Conservation (phyloP, 2,113 vertebrate genomes). For the Tapirus terrestris region DNA sequence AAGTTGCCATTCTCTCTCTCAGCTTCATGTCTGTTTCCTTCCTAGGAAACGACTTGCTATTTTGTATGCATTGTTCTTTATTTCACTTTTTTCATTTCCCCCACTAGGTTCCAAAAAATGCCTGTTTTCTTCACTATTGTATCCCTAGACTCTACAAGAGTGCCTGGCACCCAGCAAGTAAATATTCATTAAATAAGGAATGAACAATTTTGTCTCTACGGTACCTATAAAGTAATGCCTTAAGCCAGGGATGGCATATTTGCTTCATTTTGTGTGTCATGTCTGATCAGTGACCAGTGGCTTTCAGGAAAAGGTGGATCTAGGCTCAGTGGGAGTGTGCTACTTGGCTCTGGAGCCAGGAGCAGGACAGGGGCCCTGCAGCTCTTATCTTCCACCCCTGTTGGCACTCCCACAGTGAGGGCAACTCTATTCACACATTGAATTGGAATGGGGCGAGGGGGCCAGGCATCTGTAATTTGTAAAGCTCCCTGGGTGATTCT, state of each 20-base stretch:
- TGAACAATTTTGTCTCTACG: not conserved
- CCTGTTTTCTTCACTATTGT: not conserved
- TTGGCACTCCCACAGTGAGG: not conserved
- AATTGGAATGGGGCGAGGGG: not conserved
- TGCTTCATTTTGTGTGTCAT: slow-evolving; percentile 35
- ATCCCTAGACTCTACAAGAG: not conserved
- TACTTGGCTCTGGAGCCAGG: not conserved
- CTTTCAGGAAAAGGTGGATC: not conserved
- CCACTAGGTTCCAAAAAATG: not conserved
- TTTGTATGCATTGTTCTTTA: not conserved
- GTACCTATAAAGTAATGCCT: not conserved
- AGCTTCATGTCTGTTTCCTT: not conserved
- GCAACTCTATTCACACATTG: not conserved
- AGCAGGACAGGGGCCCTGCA: not conserved
- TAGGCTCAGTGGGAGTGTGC: rapidly evolving
- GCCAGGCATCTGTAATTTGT: not conserved
- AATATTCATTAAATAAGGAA: not conserved
- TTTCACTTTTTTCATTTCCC: not conserved
- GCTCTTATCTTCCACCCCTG: not conserved
- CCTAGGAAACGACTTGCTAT: not conserved
- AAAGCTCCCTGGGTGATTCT: not conserved
- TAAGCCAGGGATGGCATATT: not conserved
- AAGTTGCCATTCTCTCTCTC: not conserved
- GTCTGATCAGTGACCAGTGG: not conserved
- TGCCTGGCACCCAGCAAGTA: not conserved